These are phyloP conservation scores for Fringilla coelebs DNA, from an alignment of 2,797 vertebrate species.

Conservation along the genomic window DNA sequence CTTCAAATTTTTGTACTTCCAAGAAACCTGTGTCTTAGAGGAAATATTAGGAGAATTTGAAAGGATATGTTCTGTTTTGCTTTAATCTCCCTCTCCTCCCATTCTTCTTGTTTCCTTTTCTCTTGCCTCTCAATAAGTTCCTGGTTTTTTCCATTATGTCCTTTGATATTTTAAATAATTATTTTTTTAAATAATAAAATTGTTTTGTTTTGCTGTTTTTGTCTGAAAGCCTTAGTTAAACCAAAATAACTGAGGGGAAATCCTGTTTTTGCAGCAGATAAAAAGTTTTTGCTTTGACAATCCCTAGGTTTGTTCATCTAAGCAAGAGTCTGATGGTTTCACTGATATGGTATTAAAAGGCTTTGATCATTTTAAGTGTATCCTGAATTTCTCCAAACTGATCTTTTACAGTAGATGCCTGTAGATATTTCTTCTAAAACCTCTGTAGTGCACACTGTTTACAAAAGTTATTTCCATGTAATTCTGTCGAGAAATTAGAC, in stretches of 20 bases:
- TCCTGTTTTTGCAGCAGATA: background rate
- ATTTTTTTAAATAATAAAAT: background rate
- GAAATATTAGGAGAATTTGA: background rate
- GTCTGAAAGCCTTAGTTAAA: conserved; percentile 9
- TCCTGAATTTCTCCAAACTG: conserved; percentile 9
- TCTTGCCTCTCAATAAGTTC: background rate
- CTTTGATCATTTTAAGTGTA: background rate
- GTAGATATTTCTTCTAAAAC: conserved; percentile 11
- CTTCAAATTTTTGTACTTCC: background rate
- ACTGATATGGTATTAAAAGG: background rate
- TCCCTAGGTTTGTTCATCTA: conserved; percentile 17
- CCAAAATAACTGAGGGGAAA: conserved; percentile 26
- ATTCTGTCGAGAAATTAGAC: conserved; percentile 6
- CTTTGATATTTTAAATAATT: background rate
- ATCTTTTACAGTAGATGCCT: conserved; percentile 22
- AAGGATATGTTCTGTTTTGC: background rate
- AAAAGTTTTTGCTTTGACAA: conserved; percentile 29
- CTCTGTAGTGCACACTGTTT: background rate
- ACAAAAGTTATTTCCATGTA: background rate
- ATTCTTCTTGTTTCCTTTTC: conserved; percentile 4
- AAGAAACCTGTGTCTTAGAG: background rate
- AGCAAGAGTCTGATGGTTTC: conserved; percentile 31
- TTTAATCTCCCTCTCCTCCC: background rate
- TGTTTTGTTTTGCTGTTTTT: conserved; percentile 34
- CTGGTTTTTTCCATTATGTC: background rate